Percentiles rank a stretch among this genome's conserved stretches.
Conservation (phyloP, 2,888 invertebrate species). For the Prostheceraeus crozeri region DNA sequence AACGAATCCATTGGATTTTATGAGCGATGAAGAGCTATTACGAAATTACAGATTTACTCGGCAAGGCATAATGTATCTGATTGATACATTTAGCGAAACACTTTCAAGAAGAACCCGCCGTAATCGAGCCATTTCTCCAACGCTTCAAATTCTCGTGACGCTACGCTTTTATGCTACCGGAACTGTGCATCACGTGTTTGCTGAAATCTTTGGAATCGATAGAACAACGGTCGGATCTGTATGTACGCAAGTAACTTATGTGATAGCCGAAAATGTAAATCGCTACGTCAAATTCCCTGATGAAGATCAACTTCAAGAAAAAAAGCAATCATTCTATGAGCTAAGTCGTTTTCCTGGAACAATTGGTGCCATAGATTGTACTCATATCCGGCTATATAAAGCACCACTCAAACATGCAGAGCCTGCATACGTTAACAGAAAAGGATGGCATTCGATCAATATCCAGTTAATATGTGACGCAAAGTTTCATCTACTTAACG, state of each 20-base stretch:
- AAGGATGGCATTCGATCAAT: slow-evolving; percentile 4
- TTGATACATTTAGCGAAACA: slow-evolving; percentile 18
- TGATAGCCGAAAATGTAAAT: no score
- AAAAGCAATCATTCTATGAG: neutral
- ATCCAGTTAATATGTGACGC: no score
- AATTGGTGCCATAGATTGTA: slow-evolving; percentile 4
- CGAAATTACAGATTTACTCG: slow-evolving; percentile 15
- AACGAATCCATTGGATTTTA: slow-evolving; percentile 11
- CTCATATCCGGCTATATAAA: slow-evolving; percentile 6
- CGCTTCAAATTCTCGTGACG: slow-evolving; percentile 14
- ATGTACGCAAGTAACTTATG: no score
- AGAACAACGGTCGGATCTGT: no score
- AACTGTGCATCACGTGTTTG: slow-evolving; percentile 10
- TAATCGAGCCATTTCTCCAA: no score
- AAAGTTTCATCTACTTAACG: no score
- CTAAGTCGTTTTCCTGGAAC: slow-evolving; percentile 9
- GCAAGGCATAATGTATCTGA: slow-evolving; percentile 3
- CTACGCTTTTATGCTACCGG: slow-evolving; percentile 2
- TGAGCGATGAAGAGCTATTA: slow-evolving; percentile 8
- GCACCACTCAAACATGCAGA: slow-evolving; percentile 20
- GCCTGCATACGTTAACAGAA: slow-evolving; percentile 17
- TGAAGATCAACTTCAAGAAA: no score
- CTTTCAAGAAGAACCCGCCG: slow-evolving; percentile 7
- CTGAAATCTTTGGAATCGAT: slow-evolving; percentile 9
- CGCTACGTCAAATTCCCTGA: no score